Evolutionary conservation across 2,888 invertebrate species (phyloP).

Genomic region (Strigamia transsilvanica): DNA sequence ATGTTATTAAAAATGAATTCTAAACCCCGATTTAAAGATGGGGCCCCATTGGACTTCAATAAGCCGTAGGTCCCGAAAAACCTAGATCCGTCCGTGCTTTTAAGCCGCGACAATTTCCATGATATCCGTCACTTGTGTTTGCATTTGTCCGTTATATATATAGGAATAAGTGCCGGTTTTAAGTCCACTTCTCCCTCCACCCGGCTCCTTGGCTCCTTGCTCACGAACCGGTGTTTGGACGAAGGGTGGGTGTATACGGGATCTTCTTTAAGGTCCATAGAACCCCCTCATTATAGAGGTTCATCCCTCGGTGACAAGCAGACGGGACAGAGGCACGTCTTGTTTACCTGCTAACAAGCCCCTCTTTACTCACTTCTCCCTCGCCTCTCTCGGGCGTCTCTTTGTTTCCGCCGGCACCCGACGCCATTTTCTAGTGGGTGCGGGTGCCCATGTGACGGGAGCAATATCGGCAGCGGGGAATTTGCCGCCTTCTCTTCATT

Average conservation of each 20-base stretch:
- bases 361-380: conserved; percentile 36
- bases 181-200: background rate
- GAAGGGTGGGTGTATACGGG: conserved; percentile 39
- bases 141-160: background rate
- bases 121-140: no score
- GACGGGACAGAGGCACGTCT: conserved; percentile 46
- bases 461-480: background rate
- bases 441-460: background rate
- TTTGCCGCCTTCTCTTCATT: conserved; percentile 42
- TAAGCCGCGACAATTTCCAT: no score
- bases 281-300: conserved; percentile 48
- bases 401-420: conserved; percentile 43
- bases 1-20: no score
- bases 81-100: no score
- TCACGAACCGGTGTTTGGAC: conserved; percentile 40
- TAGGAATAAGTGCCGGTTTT: background rate
- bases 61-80: no score
- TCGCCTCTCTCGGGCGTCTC: conserved; percentile 37
- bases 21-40: no score
- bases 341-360: conserved; percentile 49
- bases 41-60: no score
- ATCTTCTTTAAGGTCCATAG: conserved; percentile 43
- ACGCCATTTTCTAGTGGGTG: conserved; percentile 27
- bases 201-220: background rate
- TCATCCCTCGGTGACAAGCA: conserved; percentile 49